These are phyloP conservation scores for Herpetotheres cachinnans DNA, from an alignment of 2,113 vertebrate genomes.

Conservation along the genomic window DNA sequence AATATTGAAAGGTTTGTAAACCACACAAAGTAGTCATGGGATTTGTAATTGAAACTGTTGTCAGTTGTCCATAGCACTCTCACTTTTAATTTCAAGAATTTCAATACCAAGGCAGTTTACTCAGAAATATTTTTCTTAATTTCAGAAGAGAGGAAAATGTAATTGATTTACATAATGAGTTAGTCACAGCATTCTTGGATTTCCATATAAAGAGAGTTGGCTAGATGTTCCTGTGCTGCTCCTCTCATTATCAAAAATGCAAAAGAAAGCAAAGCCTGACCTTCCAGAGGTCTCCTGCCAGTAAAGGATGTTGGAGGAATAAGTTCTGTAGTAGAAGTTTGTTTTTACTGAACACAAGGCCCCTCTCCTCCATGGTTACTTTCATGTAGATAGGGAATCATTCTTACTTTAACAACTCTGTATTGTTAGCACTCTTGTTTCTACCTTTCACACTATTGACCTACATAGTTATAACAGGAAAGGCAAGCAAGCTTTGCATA, in stretches of 20 bases:
- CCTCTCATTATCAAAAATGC: background rate
- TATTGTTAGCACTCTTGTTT: background rate
- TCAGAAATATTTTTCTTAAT: background rate
- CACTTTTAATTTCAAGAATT: background rate
- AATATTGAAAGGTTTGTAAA: conserved; percentile 90
- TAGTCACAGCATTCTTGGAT: background rate
- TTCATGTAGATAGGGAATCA: background rate
- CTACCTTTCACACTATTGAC: background rate
- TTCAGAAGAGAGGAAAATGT: background rate
- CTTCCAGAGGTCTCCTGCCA: background rate
- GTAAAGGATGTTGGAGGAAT: background rate
- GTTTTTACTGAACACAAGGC: background rate
- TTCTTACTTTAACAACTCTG: background rate
- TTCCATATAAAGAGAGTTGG: background rate
- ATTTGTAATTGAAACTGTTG: background rate
- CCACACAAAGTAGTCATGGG: background rate
- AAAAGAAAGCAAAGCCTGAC: background rate
- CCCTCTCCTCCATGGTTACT: background rate
- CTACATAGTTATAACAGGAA: background rate
- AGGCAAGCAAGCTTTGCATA: background rate
- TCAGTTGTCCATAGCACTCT: background rate
- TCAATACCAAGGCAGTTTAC: background rate
- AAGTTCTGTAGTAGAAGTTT: background rate
- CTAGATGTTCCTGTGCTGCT: background rate
- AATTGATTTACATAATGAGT: background rate